phyloP scores from a whole-genome alignment of 2,797 vertebrate species.

The Petrocephalus sullivani region DNA sequence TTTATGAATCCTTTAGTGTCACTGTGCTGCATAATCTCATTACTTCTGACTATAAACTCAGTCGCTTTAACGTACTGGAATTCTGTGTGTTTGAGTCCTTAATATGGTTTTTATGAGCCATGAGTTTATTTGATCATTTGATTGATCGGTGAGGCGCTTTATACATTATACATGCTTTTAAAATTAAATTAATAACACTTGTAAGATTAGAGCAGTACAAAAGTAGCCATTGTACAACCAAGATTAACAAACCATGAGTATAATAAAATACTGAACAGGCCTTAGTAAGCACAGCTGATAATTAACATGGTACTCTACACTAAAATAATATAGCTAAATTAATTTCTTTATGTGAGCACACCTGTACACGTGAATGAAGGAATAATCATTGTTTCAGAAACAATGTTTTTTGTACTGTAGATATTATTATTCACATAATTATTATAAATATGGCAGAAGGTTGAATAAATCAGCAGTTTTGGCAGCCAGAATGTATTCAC shows the following conservation, averaged over 20 bases:
- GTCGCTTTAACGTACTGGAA: neutral
- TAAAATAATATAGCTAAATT: neutral
- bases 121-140: neutral
- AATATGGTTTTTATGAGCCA: neutral
- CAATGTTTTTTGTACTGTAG: neutral
- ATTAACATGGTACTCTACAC: neutral
- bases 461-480: constrained; percentile 8
- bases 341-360: neutral
- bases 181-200: neutral
- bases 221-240: neutral
- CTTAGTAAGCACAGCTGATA: neutral
- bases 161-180: neutral
- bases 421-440: neutral
- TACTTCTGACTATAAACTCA: neutral
- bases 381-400: neutral
- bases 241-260: neutral
- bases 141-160: neutral
- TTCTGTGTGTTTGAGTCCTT: neutral
- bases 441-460: neutral
- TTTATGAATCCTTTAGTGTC: neutral
- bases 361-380: neutral
- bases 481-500: neutral
- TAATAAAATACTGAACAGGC: neutral
- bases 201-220: neutral
- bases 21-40: neutral